Percentiles rank a stretch among this genome's conserved stretches.
These are phyloP conservation scores for Arrhopalites spinosus DNA, from an alignment of 2,888 invertebrate species.

Conservation along the genomic window DNA sequence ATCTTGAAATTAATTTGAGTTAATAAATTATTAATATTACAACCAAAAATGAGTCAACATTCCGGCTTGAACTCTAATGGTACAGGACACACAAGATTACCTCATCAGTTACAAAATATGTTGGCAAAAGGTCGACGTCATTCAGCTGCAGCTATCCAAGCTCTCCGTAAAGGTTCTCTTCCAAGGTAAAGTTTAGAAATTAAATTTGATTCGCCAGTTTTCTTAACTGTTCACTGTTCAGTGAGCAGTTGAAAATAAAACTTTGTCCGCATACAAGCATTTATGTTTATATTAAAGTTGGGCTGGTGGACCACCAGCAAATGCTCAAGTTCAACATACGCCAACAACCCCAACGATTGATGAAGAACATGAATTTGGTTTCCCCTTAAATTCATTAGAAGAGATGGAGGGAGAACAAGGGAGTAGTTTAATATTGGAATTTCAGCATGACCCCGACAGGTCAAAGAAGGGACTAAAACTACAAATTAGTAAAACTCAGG, in stretches of 20 bases:
- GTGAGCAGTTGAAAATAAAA: neutral
- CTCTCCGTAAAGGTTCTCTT: slow-evolving; percentile 37
- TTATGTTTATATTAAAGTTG: slow-evolving; percentile 14
- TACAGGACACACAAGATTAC: neutral
- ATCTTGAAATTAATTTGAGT: neutral
- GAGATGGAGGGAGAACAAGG: neutral
- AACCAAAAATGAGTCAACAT: neutral
- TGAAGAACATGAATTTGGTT: slow-evolving; percentile 23
- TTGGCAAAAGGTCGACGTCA: slow-evolving; percentile 21
- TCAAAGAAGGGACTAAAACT: neutral
- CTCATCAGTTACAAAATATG: slow-evolving; percentile 4
- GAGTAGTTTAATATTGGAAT: neutral
- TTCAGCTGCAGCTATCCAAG: slow-evolving; percentile 29
- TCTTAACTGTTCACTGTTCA: neutral
- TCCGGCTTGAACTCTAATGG: neutral
- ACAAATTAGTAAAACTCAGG: neutral
- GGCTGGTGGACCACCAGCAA: slow-evolving; percentile 32
- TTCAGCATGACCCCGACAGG: too few species aligned
- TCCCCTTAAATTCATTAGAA: neutral
- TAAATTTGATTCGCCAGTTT: neutral
- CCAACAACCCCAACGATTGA: slow-evolving; percentile 25
- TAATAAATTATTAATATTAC: neutral
- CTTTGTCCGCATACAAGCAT: neutral
- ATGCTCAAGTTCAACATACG: neutral
- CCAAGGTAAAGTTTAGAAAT: slow-evolving; percentile 28